phyloP scores from a whole-genome alignment of 1,140 invertebrate genomes.

The Hylaeus anthracinus region DNA sequence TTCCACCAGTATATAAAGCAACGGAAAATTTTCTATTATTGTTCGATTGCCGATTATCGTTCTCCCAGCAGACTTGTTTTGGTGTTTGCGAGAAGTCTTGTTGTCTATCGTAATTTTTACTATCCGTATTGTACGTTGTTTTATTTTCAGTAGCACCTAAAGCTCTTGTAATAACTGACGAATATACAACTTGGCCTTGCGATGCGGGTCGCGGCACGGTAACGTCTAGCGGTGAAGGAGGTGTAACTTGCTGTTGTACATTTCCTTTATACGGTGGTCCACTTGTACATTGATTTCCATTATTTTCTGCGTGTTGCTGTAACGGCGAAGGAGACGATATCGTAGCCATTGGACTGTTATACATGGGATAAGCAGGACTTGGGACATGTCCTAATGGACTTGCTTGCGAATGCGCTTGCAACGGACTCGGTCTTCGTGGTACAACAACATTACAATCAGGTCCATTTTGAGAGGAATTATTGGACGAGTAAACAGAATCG shows the following conservation, averaged over 20 bases:
- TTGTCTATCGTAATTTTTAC: slow-evolving; percentile 82
- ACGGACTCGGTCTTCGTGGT: slow-evolving; percentile 85
- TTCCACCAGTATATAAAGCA: slow-evolving; percentile 60
- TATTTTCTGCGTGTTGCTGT: slow-evolving; percentile 82
- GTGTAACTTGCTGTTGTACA: slow-evolving; percentile 82
- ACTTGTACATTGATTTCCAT: slow-evolving; percentile 72
- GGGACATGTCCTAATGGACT: slow-evolving; percentile 86
- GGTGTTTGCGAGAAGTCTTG: slow-evolving; percentile 73
- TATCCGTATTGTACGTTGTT: slow-evolving; percentile 81
- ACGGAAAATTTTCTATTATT: slow-evolving; percentile 68
- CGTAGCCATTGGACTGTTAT: slow-evolving; percentile 88
- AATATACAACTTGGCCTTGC: slow-evolving; percentile 85
- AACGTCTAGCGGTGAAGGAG: slow-evolving; percentile 86
- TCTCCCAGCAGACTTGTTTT: slow-evolving; percentile 76
- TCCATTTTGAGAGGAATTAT: slow-evolving; percentile 83
- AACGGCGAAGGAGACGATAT: slow-evolving; percentile 84
- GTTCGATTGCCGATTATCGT: slow-evolving; percentile 65
- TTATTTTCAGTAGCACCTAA: slow-evolving; percentile 83
- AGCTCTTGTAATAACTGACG: slow-evolving; percentile 87
- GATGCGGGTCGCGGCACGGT: slow-evolving; percentile 84
- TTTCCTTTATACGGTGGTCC: slow-evolving; percentile 76
- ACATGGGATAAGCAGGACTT: slow-evolving; percentile 89
- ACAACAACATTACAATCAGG: slow-evolving; percentile 85
- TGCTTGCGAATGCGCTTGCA: slow-evolving; percentile 85
- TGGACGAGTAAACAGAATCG: slow-evolving; percentile 84